Evolutionary conservation across 2,888 invertebrate genomes (phyloP).

Genomic region (Rotaria socialis): DNA sequence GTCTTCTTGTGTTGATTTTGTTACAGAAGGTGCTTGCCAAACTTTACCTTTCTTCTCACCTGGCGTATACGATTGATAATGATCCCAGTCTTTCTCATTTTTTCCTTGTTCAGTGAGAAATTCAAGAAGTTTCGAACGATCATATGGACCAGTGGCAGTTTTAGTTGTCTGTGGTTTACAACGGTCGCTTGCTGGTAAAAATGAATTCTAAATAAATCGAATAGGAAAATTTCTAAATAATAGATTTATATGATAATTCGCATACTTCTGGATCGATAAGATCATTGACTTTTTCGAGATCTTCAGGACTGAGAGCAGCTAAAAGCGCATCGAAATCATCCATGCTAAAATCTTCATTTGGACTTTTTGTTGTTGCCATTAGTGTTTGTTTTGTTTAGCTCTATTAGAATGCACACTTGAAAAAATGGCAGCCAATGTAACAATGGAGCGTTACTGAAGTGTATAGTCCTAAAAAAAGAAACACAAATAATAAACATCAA

Average conservation of each 20-base stretch:
- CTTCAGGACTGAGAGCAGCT: slow-evolving; percentile 84
- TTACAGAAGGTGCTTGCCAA: slow-evolving; percentile 58
- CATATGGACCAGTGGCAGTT: slow-evolving; percentile 86
- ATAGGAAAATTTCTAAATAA: not conserved
- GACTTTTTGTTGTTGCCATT: slow-evolving; percentile 25
- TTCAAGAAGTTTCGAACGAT: slow-evolving; percentile 68
- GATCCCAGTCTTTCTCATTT: slow-evolving; percentile 82
- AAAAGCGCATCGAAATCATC: slow-evolving; percentile 85
- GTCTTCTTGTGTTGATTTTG: slow-evolving; percentile 73
- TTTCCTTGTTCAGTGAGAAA: slow-evolving; percentile 83
- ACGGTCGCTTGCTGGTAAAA: slow-evolving; percentile 89
- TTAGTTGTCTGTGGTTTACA: slow-evolving; percentile 93
- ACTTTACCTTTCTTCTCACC: slow-evolving; percentile 49
- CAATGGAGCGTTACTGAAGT: no score
- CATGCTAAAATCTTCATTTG: slow-evolving; percentile 12
- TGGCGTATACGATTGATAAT: slow-evolving; percentile 38
- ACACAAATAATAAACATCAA: not conserved
- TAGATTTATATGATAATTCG: not conserved
- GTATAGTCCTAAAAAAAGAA: not conserved
- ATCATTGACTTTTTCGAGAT: slow-evolving; percentile 90
- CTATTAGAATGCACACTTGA: not conserved
- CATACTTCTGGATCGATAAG: slow-evolving; percentile 96
- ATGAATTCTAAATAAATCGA: slow-evolving; percentile 72
- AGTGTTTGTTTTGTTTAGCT: not conserved
- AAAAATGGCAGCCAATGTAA: not conserved